A percentile compares a stretch with the other conserved stretches of the same genome.
phyloP scores from a whole-genome alignment of 1,140 invertebrate genomes.

The Diploscapter pachys region DNA sequence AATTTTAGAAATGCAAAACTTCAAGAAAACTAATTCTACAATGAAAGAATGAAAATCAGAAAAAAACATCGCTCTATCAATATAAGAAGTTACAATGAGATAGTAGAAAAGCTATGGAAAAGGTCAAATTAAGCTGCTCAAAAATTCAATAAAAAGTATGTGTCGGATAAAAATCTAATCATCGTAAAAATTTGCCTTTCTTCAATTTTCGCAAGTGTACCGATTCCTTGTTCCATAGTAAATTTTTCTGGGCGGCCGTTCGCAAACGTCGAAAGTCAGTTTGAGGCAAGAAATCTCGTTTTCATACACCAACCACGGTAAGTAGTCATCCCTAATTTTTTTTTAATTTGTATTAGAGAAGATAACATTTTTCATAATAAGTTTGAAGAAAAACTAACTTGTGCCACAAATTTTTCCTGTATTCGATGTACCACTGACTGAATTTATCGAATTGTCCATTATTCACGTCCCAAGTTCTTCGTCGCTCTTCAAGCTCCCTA shows the following conservation, averaged over 20 bases:
- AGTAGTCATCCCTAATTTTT: slow-evolving; percentile 56
- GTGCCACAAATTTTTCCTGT: slow-evolving; percentile 56
- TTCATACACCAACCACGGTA: slow-evolving; percentile 58
- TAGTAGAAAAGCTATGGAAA: too few relatives aligned
- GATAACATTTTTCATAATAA: not conserved
- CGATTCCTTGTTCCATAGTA: slow-evolving; percentile 42
- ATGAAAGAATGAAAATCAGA: too few relatives aligned
- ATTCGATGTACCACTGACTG: slow-evolving; percentile 53
- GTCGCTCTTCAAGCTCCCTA: slow-evolving; percentile 47
- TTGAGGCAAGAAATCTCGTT: slow-evolving; percentile 58
- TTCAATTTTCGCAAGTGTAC: slow-evolving; percentile 48
- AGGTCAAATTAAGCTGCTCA: too few relatives aligned
- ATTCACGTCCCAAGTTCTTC: slow-evolving; percentile 50
- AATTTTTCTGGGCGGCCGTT: slow-evolving; percentile 45
- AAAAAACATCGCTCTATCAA: too few relatives aligned
- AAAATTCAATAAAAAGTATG: too few relatives aligned
- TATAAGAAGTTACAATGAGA: too few relatives aligned
- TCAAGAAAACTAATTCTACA: too few relatives aligned
- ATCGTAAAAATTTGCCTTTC: not conserved
- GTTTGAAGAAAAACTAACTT: slow-evolving; percentile 39
- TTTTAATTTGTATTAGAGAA: slow-evolving; percentile 2
- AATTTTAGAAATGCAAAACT: too few relatives aligned
- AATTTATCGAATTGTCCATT: slow-evolving; percentile 56
- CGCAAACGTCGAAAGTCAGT: slow-evolving; percentile 57
- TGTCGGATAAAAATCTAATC: too few relatives aligned